Conservation (phyloP, 2,888 invertebrate genomes). For the Bombylius discolor region DNA sequence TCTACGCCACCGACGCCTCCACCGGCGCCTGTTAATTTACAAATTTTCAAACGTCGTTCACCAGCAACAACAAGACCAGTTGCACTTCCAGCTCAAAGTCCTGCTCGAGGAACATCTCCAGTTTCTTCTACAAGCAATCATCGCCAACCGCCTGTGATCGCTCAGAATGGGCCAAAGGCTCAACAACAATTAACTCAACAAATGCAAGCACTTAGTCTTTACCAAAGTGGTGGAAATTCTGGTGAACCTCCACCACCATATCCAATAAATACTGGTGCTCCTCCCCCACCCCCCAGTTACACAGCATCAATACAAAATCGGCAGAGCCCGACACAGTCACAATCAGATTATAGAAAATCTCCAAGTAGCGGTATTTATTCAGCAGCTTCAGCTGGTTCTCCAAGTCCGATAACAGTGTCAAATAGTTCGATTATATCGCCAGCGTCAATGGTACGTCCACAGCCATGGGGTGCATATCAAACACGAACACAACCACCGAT, state of each 20-base stretch:
- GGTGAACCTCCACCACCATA: slow-evolving; percentile 58
- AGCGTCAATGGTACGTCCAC: slow-evolving; percentile 59
- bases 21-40: slow-evolving; percentile 51
- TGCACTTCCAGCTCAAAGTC: slow-evolving; percentile 42
- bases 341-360: slow-evolving; percentile 65
- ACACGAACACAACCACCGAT: slow-evolving; percentile 84
- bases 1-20: slow-evolving; percentile 54
- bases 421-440: slow-evolving; percentile 43
- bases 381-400: slow-evolving; percentile 70
- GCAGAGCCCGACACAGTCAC: slow-evolving; percentile 72
- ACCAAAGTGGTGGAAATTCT: slow-evolving; percentile 47
- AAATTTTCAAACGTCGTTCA: slow-evolving; percentile 63
- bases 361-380: slow-evolving; percentile 79
- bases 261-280: slow-evolving; percentile 45
- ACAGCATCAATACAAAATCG: slow-evolving; percentile 75
- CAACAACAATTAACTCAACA: slow-evolving; percentile 81
- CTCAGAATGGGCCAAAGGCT: slow-evolving; percentile 65
- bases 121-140: slow-evolving; percentile 37
- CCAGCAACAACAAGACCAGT: slow-evolving; percentile 53
- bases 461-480: slow-evolving; percentile 74
- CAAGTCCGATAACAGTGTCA: slow-evolving; percentile 66
- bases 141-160: slow-evolving; percentile 53
- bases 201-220: slow-evolving; percentile 72
- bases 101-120: slow-evolving; percentile 60
- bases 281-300: slow-evolving; percentile 58